A percentile compares a stretch with the other conserved stretches of the same genome.
phyloP scores from a whole-genome alignment of 2,113 vertebrate species.

The Siniperca chuatsi region DNA sequence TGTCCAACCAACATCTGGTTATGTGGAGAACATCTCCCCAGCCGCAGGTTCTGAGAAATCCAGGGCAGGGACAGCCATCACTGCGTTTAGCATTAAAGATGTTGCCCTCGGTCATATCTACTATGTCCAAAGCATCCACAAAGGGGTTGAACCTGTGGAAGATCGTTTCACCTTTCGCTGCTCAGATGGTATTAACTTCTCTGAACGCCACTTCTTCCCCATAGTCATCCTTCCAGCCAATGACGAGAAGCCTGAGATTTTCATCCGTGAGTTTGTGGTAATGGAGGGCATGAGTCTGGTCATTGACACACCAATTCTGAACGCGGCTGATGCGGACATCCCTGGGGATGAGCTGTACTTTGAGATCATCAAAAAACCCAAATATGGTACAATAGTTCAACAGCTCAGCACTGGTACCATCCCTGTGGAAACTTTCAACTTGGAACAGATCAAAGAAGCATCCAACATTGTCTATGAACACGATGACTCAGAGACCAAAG shows the following conservation, averaged over 20 bases:
- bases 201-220: conserved; percentile 90
- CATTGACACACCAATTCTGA: conserved; percentile 91
- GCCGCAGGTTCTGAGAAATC: conserved; percentile 96
- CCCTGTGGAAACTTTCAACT: conserved; percentile 86
- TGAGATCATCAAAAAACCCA: conserved; percentile 87
- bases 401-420: conserved; percentile 90
- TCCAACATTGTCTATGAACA: conserved; percentile 96
- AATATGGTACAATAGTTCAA: conserved; percentile 90
- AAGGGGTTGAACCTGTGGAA: conserved; percentile 92
- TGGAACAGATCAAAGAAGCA: conserved; percentile 92
- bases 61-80: conserved; percentile 90
- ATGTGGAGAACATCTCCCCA: conserved; percentile 96
- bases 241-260: conserved; percentile 94
- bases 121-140: conserved; percentile 96
- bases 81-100: conserved; percentile 93
- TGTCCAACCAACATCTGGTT: conserved; percentile 92
- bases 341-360: conserved; percentile 89
- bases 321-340: conserved; percentile 90
- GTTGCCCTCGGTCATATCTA: conserved; percentile 88
- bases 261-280: conserved; percentile 91
- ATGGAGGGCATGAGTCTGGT: conserved; percentile 98
- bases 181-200: conserved; percentile 96
- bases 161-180: conserved; percentile 93
- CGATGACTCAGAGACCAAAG: conserved; percentile 93
- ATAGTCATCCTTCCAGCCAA: conserved; percentile 90